These are phyloP conservation scores for Drosophila burlai DNA, from an alignment of 1,140 invertebrate genomes.

Conservation along the genomic window DNA sequence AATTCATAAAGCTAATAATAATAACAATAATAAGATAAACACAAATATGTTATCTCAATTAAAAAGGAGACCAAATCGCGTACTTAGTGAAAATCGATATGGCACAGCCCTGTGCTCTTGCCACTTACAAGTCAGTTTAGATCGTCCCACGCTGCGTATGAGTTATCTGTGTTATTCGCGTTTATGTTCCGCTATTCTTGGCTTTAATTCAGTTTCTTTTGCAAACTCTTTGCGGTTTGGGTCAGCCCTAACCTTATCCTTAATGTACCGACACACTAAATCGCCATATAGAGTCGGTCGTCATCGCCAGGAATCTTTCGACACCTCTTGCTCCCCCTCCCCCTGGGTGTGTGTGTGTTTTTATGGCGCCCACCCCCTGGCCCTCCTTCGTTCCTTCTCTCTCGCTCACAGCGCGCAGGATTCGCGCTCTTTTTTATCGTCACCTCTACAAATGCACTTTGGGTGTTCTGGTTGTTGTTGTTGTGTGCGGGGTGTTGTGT, in stretches of 20 bases:
- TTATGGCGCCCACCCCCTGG: constrained; percentile 7
- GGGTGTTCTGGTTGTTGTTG: constrained; percentile 1
- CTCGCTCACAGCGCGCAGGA: constrained; percentile 60
- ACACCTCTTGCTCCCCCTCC: too few species aligned
- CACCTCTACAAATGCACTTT: constrained; percentile 20
- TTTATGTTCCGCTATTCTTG: background rate
- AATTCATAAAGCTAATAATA: background rate
- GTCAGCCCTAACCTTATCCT: constrained; percentile 75
- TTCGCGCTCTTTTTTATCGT: constrained; percentile 67
- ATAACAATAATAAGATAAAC: background rate
- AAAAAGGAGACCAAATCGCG: constrained; percentile 53
- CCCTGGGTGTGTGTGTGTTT: background rate
- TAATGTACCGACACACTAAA: constrained; percentile 65
- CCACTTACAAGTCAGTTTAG: constrained; percentile 32
- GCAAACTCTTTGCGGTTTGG: constrained; percentile 42
- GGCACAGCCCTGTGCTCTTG: constrained; percentile 38
- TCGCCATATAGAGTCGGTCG: constrained; percentile 27
- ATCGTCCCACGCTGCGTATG: constrained; percentile 25
- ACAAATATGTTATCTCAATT: constrained; percentile 47
- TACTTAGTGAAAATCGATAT: constrained; percentile 76
- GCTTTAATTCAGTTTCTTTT: background rate
- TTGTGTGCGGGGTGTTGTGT: constrained; percentile 14
- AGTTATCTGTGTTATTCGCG: background rate
- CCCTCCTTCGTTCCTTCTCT: constrained; percentile 5
- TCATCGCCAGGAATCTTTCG: constrained; percentile 2